phyloP scores from a whole-genome alignment of 2,888 invertebrate species.

The Torymus tubicola region DNA sequence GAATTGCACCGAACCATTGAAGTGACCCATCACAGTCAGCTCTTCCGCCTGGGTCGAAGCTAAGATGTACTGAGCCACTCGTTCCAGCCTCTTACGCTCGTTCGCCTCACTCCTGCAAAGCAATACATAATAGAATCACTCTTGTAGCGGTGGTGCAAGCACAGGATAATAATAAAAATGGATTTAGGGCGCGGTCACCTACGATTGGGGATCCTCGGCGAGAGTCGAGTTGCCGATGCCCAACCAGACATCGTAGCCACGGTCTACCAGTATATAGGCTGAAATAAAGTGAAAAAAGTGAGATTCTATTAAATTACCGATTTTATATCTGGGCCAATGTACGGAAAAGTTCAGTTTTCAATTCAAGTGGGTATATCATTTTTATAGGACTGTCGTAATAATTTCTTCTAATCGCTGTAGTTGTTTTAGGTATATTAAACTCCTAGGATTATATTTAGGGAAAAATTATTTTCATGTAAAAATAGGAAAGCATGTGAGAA shows the following conservation, averaged over 20 bases:
- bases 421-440: no score
- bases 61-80: constrained; percentile 65
- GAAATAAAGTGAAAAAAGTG: constrained; percentile 18
- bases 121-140: not conserved
- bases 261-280: constrained; percentile 70
- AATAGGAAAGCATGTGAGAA: no score
- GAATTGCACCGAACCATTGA: constrained; percentile 66
- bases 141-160: no score
- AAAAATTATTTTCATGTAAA: no score
- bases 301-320: not conserved
- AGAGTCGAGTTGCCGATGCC: constrained; percentile 66
- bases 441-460: no score
- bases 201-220: constrained; percentile 57
- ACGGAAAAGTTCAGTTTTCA: no score
- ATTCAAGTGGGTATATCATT: no score
- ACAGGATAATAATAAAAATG: no score
- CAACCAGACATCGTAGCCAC: constrained; percentile 69
- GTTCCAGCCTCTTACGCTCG: constrained; percentile 64
- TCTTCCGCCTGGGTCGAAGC: constrained; percentile 64
- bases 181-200: constrained; percentile 13
- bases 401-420: no score
- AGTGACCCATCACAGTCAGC: constrained; percentile 68
- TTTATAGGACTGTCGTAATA: no score
- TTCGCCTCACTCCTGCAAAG: constrained; percentile 62
- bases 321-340: no score